phyloP scores from a whole-genome alignment of 2,113 vertebrate genomes.

The Xiphophorus hellerii region DNA sequence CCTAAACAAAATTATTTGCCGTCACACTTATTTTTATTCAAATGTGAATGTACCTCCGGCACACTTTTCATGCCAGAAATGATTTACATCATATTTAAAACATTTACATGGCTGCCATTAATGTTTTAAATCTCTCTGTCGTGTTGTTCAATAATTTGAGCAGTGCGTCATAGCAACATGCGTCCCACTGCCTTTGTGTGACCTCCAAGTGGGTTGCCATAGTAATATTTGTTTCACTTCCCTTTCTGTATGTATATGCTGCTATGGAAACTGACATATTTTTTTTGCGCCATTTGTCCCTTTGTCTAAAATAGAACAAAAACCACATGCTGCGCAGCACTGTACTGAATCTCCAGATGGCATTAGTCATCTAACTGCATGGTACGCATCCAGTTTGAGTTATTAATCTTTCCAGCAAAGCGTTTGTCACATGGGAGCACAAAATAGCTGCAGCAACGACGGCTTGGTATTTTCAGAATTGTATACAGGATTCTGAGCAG shows the following conservation, averaged over 20 bases:
- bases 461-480: neutral
- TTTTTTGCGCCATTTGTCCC: conserved; percentile 50
- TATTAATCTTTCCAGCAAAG: conserved; percentile 32
- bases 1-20: neutral
- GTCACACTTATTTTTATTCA: neutral
- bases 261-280: conserved; percentile 65
- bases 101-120: neutral
- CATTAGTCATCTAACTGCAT: conserved; percentile 59
- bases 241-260: conserved; percentile 56
- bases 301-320: conserved; percentile 63
- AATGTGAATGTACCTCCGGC: neutral
- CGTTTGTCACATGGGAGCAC: conserved; percentile 27
- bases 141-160: conserved; percentile 8
- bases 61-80: neutral
- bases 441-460: conserved; percentile 3
- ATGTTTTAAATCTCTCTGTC: neutral
- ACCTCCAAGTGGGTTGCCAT: conserved; percentile 66
- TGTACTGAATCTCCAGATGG: conserved; percentile 18
- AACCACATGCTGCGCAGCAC: conserved; percentile 39
- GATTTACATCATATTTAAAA: no score
- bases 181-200: conserved; percentile 13
- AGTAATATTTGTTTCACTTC: conserved; percentile 65
- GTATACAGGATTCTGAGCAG: neutral
- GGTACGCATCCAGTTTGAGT: conserved; percentile 29
- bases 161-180: conserved; percentile 42